Evolutionary conservation across 2,888 invertebrate genomes (phyloP).

Genomic region (Polyommatus iphigenia): DNA sequence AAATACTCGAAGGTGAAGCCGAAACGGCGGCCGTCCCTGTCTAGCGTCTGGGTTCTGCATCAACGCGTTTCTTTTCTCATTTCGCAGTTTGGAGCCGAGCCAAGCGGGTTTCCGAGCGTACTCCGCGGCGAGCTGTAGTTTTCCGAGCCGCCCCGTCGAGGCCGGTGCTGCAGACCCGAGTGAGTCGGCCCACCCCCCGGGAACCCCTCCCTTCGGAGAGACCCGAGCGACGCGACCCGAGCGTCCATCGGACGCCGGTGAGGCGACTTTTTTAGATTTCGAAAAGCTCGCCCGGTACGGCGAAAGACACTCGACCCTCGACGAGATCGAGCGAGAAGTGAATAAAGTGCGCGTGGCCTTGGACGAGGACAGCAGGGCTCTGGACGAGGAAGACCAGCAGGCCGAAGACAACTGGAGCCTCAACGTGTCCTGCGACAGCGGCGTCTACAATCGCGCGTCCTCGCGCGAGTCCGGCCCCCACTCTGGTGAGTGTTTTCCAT

Average conservation of each 20-base stretch:
- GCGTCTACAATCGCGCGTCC: conserved; percentile 81
- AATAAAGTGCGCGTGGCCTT: conserved; percentile 74
- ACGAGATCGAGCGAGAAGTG: conserved; percentile 75
- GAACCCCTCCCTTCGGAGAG: conserved; percentile 58
- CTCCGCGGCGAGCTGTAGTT: conserved; percentile 75
- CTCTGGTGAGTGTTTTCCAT: conserved; percentile 63
- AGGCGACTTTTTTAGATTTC: conserved; percentile 73
- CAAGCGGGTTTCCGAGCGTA: conserved; percentile 79
- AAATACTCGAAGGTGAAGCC: conserved; percentile 66
- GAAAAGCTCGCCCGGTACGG: conserved; percentile 61
- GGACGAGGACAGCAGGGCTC: conserved; percentile 74
- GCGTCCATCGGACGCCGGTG: conserved; percentile 64
- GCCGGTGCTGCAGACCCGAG: conserved; percentile 66
- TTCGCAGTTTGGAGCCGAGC: conserved; percentile 81
- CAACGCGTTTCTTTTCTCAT: conserved; percentile 78
- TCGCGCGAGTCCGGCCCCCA: conserved; percentile 77
- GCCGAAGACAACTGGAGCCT: conserved; percentile 76
- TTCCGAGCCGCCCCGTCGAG: conserved; percentile 75
- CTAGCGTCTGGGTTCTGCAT: conserved; percentile 68
- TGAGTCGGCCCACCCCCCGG: conserved; percentile 65
- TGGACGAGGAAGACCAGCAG: conserved; percentile 73
- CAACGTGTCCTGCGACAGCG: conserved; percentile 80
- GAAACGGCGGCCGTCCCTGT: conserved; percentile 70
- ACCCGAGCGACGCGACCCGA: conserved; percentile 38
- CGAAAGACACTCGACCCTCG: conserved; percentile 68